These are phyloP conservation scores for Sphenodon punctatus DNA, from an alignment of 2,797 vertebrate species.

Conservation along the genomic window DNA sequence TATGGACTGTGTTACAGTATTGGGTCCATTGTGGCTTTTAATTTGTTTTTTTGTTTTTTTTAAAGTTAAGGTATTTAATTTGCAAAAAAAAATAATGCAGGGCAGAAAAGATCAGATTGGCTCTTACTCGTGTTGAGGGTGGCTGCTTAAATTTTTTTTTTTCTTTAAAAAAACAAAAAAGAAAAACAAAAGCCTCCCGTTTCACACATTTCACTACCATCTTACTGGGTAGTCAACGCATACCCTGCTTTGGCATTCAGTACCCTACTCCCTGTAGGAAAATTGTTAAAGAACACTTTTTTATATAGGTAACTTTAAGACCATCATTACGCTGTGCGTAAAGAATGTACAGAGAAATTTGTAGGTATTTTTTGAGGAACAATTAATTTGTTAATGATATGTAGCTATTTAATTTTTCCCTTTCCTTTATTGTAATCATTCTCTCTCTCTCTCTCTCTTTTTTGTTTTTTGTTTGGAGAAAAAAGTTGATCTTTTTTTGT, in stretches of 20 bases:
- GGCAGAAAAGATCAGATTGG: slow-evolving; percentile 36
- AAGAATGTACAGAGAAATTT: slow-evolving; percentile 99
- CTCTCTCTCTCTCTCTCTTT: slow-evolving; percentile 67
- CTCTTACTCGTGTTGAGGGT: slow-evolving; percentile 46
- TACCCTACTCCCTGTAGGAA: slow-evolving; percentile 91
- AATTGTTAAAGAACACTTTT: slow-evolving; percentile 87
- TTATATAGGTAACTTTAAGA: slow-evolving; percentile 99
- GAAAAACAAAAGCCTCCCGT: slow-evolving; percentile 17
- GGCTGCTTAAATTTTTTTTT: slow-evolving; percentile 60
- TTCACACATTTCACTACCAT: slow-evolving; percentile 85
- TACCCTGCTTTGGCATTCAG: slow-evolving; percentile 84
- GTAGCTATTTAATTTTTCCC: slow-evolving; percentile 99
- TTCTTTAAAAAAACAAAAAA: neutral
- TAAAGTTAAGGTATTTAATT: slow-evolving; percentile 59
- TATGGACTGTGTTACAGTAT: slow-evolving; percentile 56
- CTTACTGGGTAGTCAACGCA: slow-evolving; percentile 81
- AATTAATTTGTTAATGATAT: slow-evolving; percentile 99
- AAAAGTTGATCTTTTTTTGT: slow-evolving; percentile 98
- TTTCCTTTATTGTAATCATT: slow-evolving; percentile 98
- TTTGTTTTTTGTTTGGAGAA: slow-evolving; percentile 80
- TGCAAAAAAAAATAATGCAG: slow-evolving; percentile 38
- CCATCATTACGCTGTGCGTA: slow-evolving; percentile 99
- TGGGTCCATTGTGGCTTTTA: slow-evolving; percentile 61
- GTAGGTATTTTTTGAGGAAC: slow-evolving; percentile 99
- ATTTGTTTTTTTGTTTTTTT: neutral